Evolutionary conservation across 2,113 vertebrate species (phyloP), one percentile per base, ranked within the genome.

Genomic region (Tauraco erythrolophus): DNA sequence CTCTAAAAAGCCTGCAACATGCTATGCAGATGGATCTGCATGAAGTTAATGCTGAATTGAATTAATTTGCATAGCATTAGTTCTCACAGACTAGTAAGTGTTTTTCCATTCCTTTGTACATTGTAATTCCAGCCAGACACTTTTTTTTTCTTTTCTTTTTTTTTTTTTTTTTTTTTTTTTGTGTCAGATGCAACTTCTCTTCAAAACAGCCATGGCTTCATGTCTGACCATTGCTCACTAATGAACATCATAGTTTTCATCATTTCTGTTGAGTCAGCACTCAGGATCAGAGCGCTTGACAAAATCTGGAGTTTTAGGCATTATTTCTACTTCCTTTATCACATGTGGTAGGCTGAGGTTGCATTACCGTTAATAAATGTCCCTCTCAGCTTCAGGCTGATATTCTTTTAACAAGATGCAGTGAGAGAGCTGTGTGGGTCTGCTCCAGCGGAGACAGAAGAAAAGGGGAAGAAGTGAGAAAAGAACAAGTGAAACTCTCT

Each of bases 41-140:
- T 93, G 92, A 97, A 97, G 90, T 97, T 95, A 96, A 95, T 97
- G 83, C 83, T 95, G 97, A 95, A 95, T 92, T 97, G 97, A 96
- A 97, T 97, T 97, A 93, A 97, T 97, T 97, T 97, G 88, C 96
- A 97, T 96, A 93, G 28, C 88, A 96, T 97, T 97, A 97, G 91
- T 97, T 97, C 95, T 96, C 96, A 97, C 94, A 94, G 88, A 96
- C 92, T 95, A 84, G 71, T 93, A 95, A 95, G 96, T 97, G 95
- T 96, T 96, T 97, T 97, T 97, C 92, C 92, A 92, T 93, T 94
- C 88, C 94, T 94, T 97, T 94, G 88, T 97, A 94, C 71, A 84
- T 93, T 88, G 76, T 97, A 90, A 93, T 97, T 93, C 72, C 71
- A 97, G 88, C 68, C 91, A 96, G 86, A 80, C 68, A n/a, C 30